phyloP scores from a whole-genome alignment of 1,140 invertebrate species.

The Matsumurasca onukii region DNA sequence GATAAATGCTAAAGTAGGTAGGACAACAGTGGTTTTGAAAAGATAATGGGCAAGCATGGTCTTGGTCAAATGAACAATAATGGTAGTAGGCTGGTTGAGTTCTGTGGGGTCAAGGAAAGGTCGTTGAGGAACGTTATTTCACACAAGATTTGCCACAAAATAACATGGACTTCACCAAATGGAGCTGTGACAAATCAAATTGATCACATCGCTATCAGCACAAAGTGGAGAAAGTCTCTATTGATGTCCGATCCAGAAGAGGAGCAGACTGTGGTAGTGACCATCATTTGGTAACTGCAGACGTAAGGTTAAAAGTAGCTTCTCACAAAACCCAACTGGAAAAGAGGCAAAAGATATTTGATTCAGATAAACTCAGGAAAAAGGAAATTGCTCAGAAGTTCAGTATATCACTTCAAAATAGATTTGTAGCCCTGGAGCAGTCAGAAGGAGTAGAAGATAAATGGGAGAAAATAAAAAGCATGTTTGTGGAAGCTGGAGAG shows the following conservation, averaged over 20 bases:
- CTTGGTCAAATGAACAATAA: slow-evolving; percentile 38
- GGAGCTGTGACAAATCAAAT: slow-evolving; percentile 37
- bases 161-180: too few species aligned
- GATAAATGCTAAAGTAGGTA: slow-evolving; percentile 29
- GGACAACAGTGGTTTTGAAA: not conserved
- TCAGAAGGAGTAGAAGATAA: not conserved
- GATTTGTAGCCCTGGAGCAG: not conserved
- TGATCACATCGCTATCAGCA: slow-evolving; percentile 35
- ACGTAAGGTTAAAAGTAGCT: slow-evolving; percentile 25
- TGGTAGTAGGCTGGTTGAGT: slow-evolving; percentile 37
- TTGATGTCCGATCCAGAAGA: slow-evolving; percentile 33
- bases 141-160: slow-evolving; percentile 38
- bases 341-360: slow-evolving; percentile 12
- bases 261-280: slow-evolving; percentile 35
- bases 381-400: not conserved
- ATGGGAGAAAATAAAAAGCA: too few species aligned
- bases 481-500: too few species aligned
- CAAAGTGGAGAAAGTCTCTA: slow-evolving; percentile 25
- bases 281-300: slow-evolving; percentile 28
- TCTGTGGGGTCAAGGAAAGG: not conserved
- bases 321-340: slow-evolving; percentile 15
- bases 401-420: not conserved
- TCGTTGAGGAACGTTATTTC: slow-evolving; percentile 30
- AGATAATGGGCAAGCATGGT: slow-evolving; percentile 27
- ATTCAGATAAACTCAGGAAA: not conserved